Base-by-base conservation (phyloP, 2,113 vertebrate genomes). In the Noturus placidus region DNA sequence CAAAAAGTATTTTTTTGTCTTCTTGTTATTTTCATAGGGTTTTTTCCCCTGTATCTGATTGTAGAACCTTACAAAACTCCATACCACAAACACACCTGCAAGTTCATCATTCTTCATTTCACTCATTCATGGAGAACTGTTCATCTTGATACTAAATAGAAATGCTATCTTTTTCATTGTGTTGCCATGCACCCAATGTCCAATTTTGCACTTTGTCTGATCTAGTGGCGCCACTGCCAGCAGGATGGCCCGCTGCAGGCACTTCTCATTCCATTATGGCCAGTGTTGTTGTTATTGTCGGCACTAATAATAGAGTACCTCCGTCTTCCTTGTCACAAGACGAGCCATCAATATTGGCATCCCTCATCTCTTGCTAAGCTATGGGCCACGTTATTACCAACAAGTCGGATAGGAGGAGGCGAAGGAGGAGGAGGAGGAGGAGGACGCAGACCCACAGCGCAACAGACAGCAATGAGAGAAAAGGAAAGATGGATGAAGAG, bases 401-500 rank as follows among this genome's bases (percentile, higher is more conserved):
- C 89, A 86, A 52, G 82, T 83, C 76, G 89, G 90, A 87, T 83
- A 35, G 84, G 89, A 87, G 88, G 89, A 83, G 89, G 89, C 83
- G 83, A 80, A 35, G 86, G 63, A 82, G 80, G 69, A 54, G 22
- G 59, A 78, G 0, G 50, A 59, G 22, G 54, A 88, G 42, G 9
- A 69, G 77, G 42, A 46, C 42, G 5, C 6, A 27, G 81, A 86
- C 70, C 20, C 10, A 63, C 33, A 84, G 84, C 78, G 80, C 80
- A 88, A 90, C 88, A 86, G 88, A 88, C 83, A 91, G 74, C 85
- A 86, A 65, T 54, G 79, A 84, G 72, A 86, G 57, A 86, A 54
- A 88, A 76, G 89, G 90, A 87, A 91, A 93, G 93, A 93, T 93
- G 90, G 91, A 94, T 93, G 91, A 90, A 92, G 86, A 92, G 94